Evolutionary conservation across 2,113 vertebrate species (phyloP).

Genomic region (Polyodon spathula): DNA sequence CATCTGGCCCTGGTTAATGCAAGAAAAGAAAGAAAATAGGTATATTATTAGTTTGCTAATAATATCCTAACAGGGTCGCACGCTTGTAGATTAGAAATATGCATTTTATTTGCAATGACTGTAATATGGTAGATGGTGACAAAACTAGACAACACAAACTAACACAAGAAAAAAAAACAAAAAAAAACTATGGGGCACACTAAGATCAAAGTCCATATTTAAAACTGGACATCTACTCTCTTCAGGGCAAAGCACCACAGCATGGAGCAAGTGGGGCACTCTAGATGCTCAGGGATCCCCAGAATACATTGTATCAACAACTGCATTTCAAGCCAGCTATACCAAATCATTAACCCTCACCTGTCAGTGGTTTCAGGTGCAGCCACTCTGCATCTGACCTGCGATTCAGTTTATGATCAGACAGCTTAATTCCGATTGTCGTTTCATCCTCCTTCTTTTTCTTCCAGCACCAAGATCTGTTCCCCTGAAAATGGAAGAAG

Average conservation of each 20-base stretch:
- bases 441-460: slow-evolving; percentile 61
- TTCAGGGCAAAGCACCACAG: too few relatives aligned
- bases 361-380: slow-evolving; percentile 76
- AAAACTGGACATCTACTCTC: too few relatives aligned
- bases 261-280: too few relatives aligned
- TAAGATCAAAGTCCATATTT: too few relatives aligned
- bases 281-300: too few relatives aligned
- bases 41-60: too few relatives aligned
- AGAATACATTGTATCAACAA: slow-evolving; percentile 11
- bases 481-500: slow-evolving; percentile 49
- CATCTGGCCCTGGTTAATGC: slow-evolving; percentile 55
- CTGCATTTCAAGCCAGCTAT: background rate
- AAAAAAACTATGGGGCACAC: too few relatives aligned
- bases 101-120: background rate
- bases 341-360: slow-evolving; percentile 40
- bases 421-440: slow-evolving; percentile 79
- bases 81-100: too few relatives aligned
- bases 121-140: too few relatives aligned
- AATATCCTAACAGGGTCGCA: too few relatives aligned
- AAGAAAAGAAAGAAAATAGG: background rate
- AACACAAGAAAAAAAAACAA: too few relatives aligned
- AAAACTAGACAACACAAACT: background rate
- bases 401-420: slow-evolving; percentile 84
- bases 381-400: slow-evolving; percentile 89
- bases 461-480: slow-evolving; percentile 61